phyloP scores from a whole-genome alignment of 2,113 vertebrate genomes.

The Ovis canadensis region DNA sequence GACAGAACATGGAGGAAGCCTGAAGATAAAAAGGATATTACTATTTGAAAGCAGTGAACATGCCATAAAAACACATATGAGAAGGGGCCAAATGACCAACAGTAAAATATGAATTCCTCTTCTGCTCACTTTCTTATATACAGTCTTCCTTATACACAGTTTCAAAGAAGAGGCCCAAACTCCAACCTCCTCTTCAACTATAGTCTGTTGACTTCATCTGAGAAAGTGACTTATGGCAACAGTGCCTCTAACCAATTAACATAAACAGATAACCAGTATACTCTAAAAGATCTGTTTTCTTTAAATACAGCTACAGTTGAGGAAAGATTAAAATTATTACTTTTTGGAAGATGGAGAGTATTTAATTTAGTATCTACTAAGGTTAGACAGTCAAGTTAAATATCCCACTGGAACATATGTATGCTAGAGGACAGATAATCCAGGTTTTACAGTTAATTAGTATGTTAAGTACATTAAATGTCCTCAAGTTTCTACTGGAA shows the following conservation, averaged over 20 bases:
- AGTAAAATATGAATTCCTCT: not conserved
- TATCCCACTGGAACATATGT: not conserved
- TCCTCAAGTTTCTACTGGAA: slow-evolving; percentile 1
- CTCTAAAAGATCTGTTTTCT: not conserved
- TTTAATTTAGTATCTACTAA: slow-evolving; percentile 26
- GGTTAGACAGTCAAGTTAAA: not conserved
- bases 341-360: not conserved
- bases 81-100: not conserved
- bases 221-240: not conserved
- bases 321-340: slow-evolving; percentile 15
- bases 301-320: not conserved
- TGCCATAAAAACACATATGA: not conserved
- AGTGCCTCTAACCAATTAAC: not conserved
- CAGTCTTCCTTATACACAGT: not conserved
- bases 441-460: not conserved
- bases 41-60: not conserved
- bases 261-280: not conserved
- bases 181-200: not conserved
- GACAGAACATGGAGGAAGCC: not conserved
- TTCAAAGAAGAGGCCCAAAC: not conserved
- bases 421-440: not conserved
- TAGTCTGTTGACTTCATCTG: slow-evolving; percentile 1
- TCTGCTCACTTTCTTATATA: not conserved
- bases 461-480: not conserved
- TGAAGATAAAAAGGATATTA: not conserved